These are phyloP conservation scores for Teleogryllus occipitalis DNA, from an alignment of 1,140 invertebrate species.

Conservation along the genomic window DNA sequence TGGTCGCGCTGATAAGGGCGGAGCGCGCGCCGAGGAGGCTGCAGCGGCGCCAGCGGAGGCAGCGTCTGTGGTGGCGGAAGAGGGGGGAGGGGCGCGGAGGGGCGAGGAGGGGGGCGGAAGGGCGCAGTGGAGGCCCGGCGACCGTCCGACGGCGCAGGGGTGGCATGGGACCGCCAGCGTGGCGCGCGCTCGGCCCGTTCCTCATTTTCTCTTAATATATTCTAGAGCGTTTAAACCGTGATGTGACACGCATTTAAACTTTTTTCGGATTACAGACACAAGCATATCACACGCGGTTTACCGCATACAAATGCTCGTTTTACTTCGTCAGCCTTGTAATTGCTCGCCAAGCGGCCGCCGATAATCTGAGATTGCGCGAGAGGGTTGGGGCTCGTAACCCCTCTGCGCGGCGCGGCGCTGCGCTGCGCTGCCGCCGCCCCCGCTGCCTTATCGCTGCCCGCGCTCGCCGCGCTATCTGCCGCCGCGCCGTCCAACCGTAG, in stretches of 20 bases:
- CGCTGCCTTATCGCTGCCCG: neutral
- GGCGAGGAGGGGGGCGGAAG: neutral
- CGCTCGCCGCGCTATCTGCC: neutral
- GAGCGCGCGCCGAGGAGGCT: neutral
- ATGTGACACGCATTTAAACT: neutral
- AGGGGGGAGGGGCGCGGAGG: too few species aligned
- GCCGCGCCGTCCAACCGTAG: neutral
- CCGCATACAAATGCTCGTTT: neutral
- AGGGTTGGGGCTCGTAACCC: neutral
- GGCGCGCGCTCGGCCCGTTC: neutral
- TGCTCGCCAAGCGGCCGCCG: neutral
- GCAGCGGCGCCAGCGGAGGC: neutral
- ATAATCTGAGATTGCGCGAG: conserved; percentile 1
- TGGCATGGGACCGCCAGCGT: neutral
- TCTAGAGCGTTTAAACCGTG: neutral
- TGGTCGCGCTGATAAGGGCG: conserved; percentile 18
- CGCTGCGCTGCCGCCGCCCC: neutral
- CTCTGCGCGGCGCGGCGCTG: neutral
- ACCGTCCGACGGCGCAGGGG: neutral
- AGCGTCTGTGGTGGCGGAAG: neutral
- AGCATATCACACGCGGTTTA: conserved; percentile 3
- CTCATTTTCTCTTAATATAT: conserved; percentile 6
- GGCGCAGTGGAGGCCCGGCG: neutral
- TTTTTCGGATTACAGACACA: conserved; percentile 1
- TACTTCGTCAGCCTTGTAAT: conserved; percentile 1